Conservation (phyloP, 2,797 vertebrate genomes). For the Trichosurus vulpecula region DNA sequence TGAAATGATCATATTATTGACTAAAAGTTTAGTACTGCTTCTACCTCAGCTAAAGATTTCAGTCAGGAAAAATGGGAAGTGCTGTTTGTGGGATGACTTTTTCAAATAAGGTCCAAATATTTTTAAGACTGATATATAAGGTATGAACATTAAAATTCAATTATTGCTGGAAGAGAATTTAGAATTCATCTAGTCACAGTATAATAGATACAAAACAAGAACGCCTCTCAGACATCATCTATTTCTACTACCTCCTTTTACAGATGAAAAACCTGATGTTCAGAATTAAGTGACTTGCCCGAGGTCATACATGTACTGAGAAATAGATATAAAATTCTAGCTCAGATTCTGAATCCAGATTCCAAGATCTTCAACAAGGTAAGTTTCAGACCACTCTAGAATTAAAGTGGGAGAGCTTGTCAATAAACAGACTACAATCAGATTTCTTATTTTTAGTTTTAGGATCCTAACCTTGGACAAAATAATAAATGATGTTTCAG, state of each 20-base stretch:
- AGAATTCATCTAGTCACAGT: background rate
- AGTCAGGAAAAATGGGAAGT: too few relatives aligned
- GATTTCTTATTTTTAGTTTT: background rate
- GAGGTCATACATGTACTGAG: background rate
- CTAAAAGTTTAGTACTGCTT: background rate
- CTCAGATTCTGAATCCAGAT: background rate
- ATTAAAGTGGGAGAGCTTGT: background rate
- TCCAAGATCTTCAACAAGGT: conserved; percentile 21
- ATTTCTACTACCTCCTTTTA: background rate
- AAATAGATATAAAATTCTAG: background rate
- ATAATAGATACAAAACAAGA: background rate
- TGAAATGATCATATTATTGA: background rate
- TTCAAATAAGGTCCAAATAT: background rate
- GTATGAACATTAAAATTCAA: background rate
- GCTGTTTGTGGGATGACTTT: background rate
- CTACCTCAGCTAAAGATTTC: too few relatives aligned
- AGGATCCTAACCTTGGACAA: background rate
- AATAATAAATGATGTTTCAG: background rate
- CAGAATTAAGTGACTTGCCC: background rate
- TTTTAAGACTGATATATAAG: background rate
- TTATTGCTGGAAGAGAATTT: background rate
- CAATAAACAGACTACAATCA: background rate
- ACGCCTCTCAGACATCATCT: background rate
- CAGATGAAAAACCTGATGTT: background rate
- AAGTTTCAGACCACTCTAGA: background rate